These are phyloP conservation scores for Harlomillsia oculata DNA, from an alignment of 1,140 invertebrate species.

Conservation along the genomic window DNA sequence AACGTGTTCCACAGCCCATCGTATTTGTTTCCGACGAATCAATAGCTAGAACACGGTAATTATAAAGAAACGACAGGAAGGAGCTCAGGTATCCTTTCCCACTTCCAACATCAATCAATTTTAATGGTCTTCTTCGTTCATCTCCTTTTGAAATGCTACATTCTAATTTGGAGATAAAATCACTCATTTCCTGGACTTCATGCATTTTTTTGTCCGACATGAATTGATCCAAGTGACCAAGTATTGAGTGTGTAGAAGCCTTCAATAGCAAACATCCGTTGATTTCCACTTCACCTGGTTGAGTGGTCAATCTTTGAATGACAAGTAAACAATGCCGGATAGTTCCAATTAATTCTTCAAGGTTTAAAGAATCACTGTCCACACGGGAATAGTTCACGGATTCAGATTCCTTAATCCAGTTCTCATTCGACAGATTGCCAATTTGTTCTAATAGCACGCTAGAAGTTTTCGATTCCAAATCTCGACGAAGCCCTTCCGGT, in stretches of 20 bases:
- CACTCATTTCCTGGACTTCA: conserved; percentile 58
- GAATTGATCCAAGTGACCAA: conserved; percentile 44
- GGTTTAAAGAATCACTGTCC: conserved; percentile 36
- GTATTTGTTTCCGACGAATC: conserved; percentile 59
- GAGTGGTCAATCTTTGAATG: conserved; percentile 28
- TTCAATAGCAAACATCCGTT: conserved; percentile 15
- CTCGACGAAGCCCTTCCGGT: conserved; percentile 9
- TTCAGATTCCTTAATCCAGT: conserved; percentile 39
- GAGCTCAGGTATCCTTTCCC: conserved; percentile 75
- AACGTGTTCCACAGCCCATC: conserved; percentile 52
- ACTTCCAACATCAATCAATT: conserved; percentile 70
- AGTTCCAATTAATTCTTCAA: conserved; percentile 23
- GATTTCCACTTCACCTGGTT: conserved; percentile 34
- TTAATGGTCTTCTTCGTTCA: conserved; percentile 19
- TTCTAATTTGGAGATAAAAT: conserved; percentile 44
- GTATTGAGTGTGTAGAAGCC: neutral
- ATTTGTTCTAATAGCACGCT: conserved; percentile 50
- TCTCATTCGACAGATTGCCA: conserved; percentile 39
- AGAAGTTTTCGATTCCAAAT: conserved; percentile 38
- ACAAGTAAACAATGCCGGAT: conserved; percentile 40
- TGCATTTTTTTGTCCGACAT: conserved; percentile 73
- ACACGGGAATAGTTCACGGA: conserved; percentile 32
- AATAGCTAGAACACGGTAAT: conserved; percentile 63
- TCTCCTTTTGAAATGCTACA: conserved; percentile 12
- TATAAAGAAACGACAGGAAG: conserved; percentile 57